Base-by-base conservation (phyloP, 2,888 invertebrate species). In the Meloe dianella region DNA sequence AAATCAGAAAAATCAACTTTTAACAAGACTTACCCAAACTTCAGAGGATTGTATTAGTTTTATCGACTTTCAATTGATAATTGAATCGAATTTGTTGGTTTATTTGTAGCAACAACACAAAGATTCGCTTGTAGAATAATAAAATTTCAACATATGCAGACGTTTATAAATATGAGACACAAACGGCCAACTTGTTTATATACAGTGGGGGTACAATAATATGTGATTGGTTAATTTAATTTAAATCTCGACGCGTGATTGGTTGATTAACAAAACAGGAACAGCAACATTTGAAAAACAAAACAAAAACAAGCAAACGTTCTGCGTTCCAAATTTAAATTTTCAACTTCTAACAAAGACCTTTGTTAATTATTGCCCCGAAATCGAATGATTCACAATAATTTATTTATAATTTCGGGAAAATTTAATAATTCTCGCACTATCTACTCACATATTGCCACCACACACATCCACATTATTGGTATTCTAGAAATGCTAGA, bases 101-200 rank as follows among this genome's bases (percentile, higher is more conserved):
- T 47, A 20, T 20, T 9, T 20, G 1, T 20, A 10, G 58, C 35
- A 51, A 51, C 51, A 61, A 27, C 65, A 51, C 65, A 62, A 65
- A 62, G 58, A 54, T 30, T n/a, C 35, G 14, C 17, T 58, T 20
- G 32, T 22, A 29, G 58, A 58, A 27, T 38, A 65, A 38, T 57
- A 65, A 63, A 63, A 60, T 64, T 64, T 65, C 63, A 54, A 47
- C 68, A 65, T 2, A 47, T 47, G 47, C 47, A 47, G 20, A 20
- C 47, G 47, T 71, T 72, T 74, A 73, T 74, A 74, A 71, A 72
- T 70, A 67, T 69, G 68, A 67, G 71, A 63, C 71, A 69, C 59
- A 70, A 74, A 71, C 74, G 65, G 72, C 66, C 63, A 68, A 9
- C 69, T 69, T 64, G 61, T 63, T 67, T 68, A 63, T 61, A 60